These are phyloP conservation scores for Nanorana parkeri DNA, from an alignment of 2,113 vertebrate genomes.

Conservation along the genomic window DNA sequence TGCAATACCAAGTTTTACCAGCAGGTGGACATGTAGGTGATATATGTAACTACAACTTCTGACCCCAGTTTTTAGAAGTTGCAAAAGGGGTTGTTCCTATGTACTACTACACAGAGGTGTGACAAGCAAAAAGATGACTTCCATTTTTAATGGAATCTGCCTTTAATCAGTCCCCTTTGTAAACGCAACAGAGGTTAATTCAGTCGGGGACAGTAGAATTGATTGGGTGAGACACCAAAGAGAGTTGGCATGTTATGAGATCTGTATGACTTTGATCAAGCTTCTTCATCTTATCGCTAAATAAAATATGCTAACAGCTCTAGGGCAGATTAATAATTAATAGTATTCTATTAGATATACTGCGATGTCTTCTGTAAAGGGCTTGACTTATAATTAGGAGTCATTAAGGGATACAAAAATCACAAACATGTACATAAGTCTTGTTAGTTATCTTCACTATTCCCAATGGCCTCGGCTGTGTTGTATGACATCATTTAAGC, in stretches of 20 bases:
- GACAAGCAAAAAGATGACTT: too few species aligned
- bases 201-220: slow-evolving; percentile 1
- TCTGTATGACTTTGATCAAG: slow-evolving; percentile 31
- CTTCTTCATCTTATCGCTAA: slow-evolving; percentile 30
- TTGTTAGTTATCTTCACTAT: too few species aligned
- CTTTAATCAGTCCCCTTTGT: background rate
- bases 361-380: slow-evolving; percentile 24
- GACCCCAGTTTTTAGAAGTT: too few species aligned
- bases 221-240: background rate
- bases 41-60: too few species aligned
- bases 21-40: too few species aligned
- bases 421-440: slow-evolving; percentile 28
- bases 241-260: slow-evolving; percentile 24
- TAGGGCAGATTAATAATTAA: slow-evolving; percentile 47
- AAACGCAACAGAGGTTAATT: slow-evolving; percentile 22
- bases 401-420: slow-evolving; percentile 26
- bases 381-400: slow-evolving; percentile 25
- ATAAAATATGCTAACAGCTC: slow-evolving; percentile 49
- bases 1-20: too few species aligned
- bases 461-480: too few species aligned
- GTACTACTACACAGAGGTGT: too few species aligned
- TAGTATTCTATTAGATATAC: slow-evolving; percentile 38
- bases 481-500: too few species aligned
- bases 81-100: too few species aligned
- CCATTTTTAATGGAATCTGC: too few species aligned